These are phyloP conservation scores for Apotomis betuletana DNA, from an alignment of 2,888 invertebrate species.

Conservation along the genomic window DNA sequence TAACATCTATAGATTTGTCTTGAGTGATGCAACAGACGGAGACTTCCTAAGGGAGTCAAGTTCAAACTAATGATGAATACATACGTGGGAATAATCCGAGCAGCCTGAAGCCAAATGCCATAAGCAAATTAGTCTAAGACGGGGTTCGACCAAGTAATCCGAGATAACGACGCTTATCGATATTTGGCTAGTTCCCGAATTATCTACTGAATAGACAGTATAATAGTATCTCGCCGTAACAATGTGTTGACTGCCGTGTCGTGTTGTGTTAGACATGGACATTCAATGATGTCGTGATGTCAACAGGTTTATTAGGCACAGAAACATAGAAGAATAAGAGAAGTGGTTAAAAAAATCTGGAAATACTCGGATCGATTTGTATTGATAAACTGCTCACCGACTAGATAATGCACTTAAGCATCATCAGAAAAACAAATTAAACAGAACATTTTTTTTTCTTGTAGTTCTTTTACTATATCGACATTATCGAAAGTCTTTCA, in stretches of 20 bases:
- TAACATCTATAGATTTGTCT: too few species aligned
- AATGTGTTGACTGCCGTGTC: not conserved
- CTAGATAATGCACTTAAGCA: too few species aligned
- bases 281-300: not conserved
- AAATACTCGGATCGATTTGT: too few species aligned
- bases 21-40: too few species aligned
- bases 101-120: slow-evolving; percentile 15
- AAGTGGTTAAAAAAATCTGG: too few species aligned
- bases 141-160: slow-evolving; percentile 25
- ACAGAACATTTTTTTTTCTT: too few species aligned
- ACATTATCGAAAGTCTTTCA: too few species aligned
- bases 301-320: not conserved
- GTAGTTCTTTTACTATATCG: too few species aligned
- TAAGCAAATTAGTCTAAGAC: slow-evolving; percentile 16
- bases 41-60: too few species aligned
- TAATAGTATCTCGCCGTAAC: not conserved
- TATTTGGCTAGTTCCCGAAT: slow-evolving; percentile 30
- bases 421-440: too few species aligned
- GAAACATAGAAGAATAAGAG: not conserved
- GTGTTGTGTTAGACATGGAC: not conserved
- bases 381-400: too few species aligned
- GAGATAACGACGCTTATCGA: slow-evolving; percentile 34
- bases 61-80: too few species aligned
- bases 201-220: not conserved
- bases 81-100: not conserved